Evolutionary conservation across 1,140 invertebrate genomes (phyloP).

Genomic region (Sycobia sp.): DNA sequence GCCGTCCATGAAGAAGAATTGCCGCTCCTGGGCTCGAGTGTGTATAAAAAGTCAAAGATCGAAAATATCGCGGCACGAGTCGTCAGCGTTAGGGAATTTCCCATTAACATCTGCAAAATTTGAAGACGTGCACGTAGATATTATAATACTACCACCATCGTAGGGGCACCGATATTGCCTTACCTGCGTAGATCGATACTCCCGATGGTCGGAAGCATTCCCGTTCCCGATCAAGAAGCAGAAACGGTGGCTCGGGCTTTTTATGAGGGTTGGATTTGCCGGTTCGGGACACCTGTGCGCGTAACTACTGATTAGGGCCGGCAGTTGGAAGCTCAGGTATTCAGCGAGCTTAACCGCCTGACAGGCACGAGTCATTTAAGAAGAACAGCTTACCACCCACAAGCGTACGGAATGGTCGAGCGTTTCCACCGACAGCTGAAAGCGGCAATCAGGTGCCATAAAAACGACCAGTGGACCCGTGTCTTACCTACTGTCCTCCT

Average conservation of each 20-base stretch:
- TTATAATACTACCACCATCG: constrained; percentile 1
- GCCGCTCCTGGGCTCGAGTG: constrained; percentile 23
- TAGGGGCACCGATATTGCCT: constrained; percentile 10
- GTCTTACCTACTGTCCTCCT: not conserved
- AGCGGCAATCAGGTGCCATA: constrained; percentile 13
- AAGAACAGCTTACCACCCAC: not conserved
- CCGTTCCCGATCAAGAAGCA: constrained; percentile 38
- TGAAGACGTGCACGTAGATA: constrained; percentile 34
- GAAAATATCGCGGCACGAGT: constrained; percentile 28
- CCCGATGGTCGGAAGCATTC: constrained; percentile 45
- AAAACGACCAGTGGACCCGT: not conserved
- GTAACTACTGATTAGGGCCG: constrained; percentile 43
- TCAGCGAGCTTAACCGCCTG: too few species aligned
- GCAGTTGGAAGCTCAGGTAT: not conserved
- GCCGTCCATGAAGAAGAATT: constrained; percentile 36
- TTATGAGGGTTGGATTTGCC: not conserved
- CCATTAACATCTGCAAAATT: not conserved
- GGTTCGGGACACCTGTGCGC: constrained; percentile 46
- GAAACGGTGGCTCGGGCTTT: too few species aligned
- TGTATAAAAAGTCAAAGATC: constrained; percentile 35
- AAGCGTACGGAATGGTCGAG: not conserved
- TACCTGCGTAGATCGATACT: constrained; percentile 43
- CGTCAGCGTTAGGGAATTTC: not conserved
- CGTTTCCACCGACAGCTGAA: constrained; percentile 45
- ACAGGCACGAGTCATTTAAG: too few species aligned